A percentile compares a stretch with the other conserved stretches of the same genome.
These are phyloP conservation scores for Caenorhabditis remanei DNA, from an alignment of 1,140 invertebrate species.

Conservation along the genomic window DNA sequence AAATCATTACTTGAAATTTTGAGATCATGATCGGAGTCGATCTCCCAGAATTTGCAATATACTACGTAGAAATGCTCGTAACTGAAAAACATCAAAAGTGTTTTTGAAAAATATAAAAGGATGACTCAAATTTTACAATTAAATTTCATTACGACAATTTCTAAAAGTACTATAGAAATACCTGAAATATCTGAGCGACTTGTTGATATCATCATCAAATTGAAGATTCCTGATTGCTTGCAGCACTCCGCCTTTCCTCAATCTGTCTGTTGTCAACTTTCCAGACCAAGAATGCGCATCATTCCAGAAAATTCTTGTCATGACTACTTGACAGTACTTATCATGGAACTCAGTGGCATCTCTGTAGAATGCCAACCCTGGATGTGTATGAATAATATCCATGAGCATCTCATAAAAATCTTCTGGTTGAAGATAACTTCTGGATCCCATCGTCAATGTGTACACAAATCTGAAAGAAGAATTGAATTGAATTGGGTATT, in stretches of 20 bases:
- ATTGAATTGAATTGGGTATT: conserved; percentile 80
- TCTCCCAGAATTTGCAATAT: conserved; percentile 99
- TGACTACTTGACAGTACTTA: conserved; percentile 84
- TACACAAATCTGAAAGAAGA: conserved; percentile 84
- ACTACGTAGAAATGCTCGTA: conserved; percentile 99
- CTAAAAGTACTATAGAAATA: not conserved
- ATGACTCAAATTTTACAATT: not conserved
- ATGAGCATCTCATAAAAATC: conserved; percentile 90
- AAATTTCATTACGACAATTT: not conserved
- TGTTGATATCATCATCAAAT: conserved; percentile 95
- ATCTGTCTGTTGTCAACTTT: conserved; percentile 88
- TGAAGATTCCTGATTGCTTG: conserved; percentile 80
- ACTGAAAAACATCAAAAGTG: conserved; percentile 84
- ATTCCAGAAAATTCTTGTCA: conserved; percentile 97
- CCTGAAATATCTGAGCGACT: conserved; percentile 84
- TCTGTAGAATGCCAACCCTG: conserved; percentile 94
- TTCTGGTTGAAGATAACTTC: conserved; percentile 80
- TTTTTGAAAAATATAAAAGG: not conserved
- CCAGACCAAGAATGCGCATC: conserved; percentile 98
- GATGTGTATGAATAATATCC: conserved; percentile 99
- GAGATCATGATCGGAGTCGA: conserved; percentile 97
- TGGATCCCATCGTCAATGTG: conserved; percentile 81
- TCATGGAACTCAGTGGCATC: conserved; percentile 98
- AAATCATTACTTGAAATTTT: conserved; percentile 94
- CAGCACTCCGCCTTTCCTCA: conserved; percentile 91